Evolutionary conservation across 2,797 vertebrate species (phyloP).

Genomic region (Poecilia velifera): DNA sequence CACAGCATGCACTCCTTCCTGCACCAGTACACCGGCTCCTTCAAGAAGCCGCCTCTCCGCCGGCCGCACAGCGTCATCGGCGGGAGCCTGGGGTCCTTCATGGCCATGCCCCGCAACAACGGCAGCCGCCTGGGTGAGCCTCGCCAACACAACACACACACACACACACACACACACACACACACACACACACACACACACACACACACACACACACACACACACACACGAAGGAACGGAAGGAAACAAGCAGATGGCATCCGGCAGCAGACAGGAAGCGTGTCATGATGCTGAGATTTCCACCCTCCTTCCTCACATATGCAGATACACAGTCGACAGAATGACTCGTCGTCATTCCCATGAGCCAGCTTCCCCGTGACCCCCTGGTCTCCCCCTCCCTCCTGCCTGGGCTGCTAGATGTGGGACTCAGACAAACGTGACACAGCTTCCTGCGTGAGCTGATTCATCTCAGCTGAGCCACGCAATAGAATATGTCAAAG

Average conservation of each 20-base stretch:
- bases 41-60: slow-evolving; percentile 96
- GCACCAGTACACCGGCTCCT: slow-evolving; percentile 98
- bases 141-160: slow-evolving; percentile 6
- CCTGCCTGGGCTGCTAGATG: slow-evolving; percentile 33
- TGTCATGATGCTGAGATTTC: slow-evolving; percentile 61
- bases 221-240: slow-evolving; percentile 9
- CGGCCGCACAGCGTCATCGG: slow-evolving; percentile 98
- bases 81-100: slow-evolving; percentile 95
- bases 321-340: slow-evolving; percentile 5
- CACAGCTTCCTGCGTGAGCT: slow-evolving; percentile 32
- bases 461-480: slow-evolving; percentile 28
- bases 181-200: slow-evolving; percentile 5
- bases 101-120: slow-evolving; percentile 98
- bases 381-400: no score
- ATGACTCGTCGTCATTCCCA: slow-evolving; percentile 11
- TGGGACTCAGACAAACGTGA: slow-evolving; percentile 40
- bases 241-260: slow-evolving; percentile 72
- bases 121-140: slow-evolving; percentile 95
- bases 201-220: slow-evolving; percentile 11
- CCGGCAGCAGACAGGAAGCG: slow-evolving; percentile 70
- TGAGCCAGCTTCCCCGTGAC: slow-evolving; percentile 12
- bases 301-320: slow-evolving; percentile 29
- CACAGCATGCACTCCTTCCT: slow-evolving; percentile 99
- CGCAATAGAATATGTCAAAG: not conserved
- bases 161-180: slow-evolving; percentile 14